Evolutionary conservation across 2,113 vertebrate genomes (phyloP).

Genomic region (Oncorhynchus clarkii): DNA sequence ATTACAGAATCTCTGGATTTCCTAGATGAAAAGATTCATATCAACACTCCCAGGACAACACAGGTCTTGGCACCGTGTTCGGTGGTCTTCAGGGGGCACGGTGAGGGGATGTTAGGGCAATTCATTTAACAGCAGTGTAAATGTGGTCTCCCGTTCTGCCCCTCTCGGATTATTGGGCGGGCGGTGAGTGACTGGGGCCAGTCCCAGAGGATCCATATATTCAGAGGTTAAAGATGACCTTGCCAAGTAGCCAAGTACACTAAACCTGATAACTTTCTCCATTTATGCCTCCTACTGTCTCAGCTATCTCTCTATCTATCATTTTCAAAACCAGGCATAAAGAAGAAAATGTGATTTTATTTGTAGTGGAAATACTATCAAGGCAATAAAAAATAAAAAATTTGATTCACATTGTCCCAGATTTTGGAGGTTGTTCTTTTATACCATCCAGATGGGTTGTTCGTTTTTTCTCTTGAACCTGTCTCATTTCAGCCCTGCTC

Average conservation of each 20-base stretch:
- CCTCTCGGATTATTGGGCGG: slow-evolving; percentile 53
- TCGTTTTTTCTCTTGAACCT: background rate
- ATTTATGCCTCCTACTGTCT: slow-evolving; percentile 3
- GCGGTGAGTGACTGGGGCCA: slow-evolving; percentile 44
- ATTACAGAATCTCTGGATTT: background rate
- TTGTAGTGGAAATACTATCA: slow-evolving; percentile 50
- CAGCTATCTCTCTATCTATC: slow-evolving; percentile 23
- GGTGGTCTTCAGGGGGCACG: too few relatives aligned
- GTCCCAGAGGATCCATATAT: slow-evolving; percentile 60
- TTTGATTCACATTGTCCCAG: slow-evolving; percentile 35
- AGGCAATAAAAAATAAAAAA: slow-evolving; percentile 18
- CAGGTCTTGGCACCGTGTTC: background rate
- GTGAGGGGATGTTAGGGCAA: slow-evolving; percentile 28
- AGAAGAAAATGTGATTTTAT: slow-evolving; percentile 34
- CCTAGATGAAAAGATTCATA: background rate
- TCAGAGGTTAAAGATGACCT: slow-evolving; percentile 58
- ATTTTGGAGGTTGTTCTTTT: slow-evolving; percentile 46
- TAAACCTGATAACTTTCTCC: slow-evolving; percentile 47
- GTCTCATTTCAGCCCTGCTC: slow-evolving; percentile 5
- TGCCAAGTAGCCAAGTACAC: slow-evolving; percentile 60
- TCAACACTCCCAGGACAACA: background rate
- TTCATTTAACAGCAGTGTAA: slow-evolving; percentile 57
- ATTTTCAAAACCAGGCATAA: slow-evolving; percentile 39
- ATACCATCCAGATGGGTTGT: background rate
- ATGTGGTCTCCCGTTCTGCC: slow-evolving; percentile 36